Base-by-base conservation (phyloP, 2,113 vertebrate genomes). In the Panthera leo region DNA sequence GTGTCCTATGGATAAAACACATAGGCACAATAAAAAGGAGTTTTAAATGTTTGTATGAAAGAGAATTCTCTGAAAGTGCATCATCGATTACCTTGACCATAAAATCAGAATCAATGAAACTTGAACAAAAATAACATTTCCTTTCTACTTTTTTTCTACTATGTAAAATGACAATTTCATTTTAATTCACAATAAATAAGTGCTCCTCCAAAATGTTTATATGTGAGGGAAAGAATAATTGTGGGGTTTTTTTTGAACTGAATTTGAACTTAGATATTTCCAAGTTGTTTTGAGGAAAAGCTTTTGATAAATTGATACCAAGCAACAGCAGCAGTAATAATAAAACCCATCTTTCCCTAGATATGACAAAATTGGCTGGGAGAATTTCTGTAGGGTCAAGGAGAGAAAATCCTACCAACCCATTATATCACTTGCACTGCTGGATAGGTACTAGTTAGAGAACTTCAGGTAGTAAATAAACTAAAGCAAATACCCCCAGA, bases 281-380 rank as follows among this genome's bases (percentile, higher is more conserved):
- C 94, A 7, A 75, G 68, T 31, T 76, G 3, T 79, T 92, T 89
- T 95, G 63, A 96, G 36, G 13, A 85, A 97, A 95, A 94, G 14
- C 34, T 42, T 10, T 61, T 89, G 23, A 31, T 63, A 96, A 91
- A 61, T 45, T n/a, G 31, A 94, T 80, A 79, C 16, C 18, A 67
- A 85, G 9, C 13, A 73, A n/a, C 34, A 58, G n/a, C 29, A 97
- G 53, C 5, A 61, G 51, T n/a, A 79, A 36, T 45, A 68, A 34
- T 18, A 48, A 89, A 53, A 34, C 9, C 10, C 21, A 9, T 91
- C 23, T 93, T 89, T 83, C 61, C 27, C 76, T 55, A 55, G 68
- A 55, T 27, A 27, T n/a, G 18, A n/a, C n/a, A 27, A 51, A 7
- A 48, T 3, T 4, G 2, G 2, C 36, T 80, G 4, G 70, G 78